A percentile compares a stretch with the other conserved stretches of the same genome.
Evolutionary conservation across 2,888 invertebrate genomes (phyloP).

Genomic region (Taphrorychus bicolor): DNA sequence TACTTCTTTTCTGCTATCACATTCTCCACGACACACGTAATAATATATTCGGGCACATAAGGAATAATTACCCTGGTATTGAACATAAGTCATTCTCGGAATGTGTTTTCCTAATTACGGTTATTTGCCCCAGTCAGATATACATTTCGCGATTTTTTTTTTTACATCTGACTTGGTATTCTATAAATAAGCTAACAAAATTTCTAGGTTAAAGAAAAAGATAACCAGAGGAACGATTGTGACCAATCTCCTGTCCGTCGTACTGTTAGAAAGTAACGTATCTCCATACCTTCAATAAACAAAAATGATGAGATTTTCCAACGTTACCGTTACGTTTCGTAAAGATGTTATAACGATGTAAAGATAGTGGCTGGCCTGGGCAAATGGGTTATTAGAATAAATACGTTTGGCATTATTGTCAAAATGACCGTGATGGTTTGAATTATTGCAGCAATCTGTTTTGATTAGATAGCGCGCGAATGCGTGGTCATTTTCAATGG

Average conservation of each 20-base stretch:
- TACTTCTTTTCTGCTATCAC: slow-evolving; percentile 24
- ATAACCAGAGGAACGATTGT: not conserved
- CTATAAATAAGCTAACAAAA: not conserved
- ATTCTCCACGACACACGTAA: slow-evolving; percentile 35
- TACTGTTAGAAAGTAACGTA: slow-evolving; percentile 7
- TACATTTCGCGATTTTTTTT: not conserved
- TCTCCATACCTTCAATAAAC: slow-evolving; percentile 7
- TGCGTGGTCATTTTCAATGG: no score
- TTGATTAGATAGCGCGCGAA: slow-evolving; percentile 11
- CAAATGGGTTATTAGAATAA: slow-evolving; percentile 14
- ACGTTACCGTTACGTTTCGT: slow-evolving; percentile 27
- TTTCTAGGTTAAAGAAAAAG: not conserved
- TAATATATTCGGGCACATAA: slow-evolving; percentile 34
- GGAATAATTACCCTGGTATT: slow-evolving; percentile 37
- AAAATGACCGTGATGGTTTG: slow-evolving; percentile 4
- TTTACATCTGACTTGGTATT: not conserved
- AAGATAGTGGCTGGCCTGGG: slow-evolving; percentile 11
- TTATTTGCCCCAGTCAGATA: slow-evolving; percentile 16
- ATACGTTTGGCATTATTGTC: slow-evolving; percentile 8
- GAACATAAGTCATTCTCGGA: slow-evolving; percentile 35
- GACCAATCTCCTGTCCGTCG: no score
- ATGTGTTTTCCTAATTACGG: slow-evolving; percentile 32
- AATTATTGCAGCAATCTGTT: slow-evolving; percentile 7
- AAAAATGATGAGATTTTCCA: slow-evolving; percentile 20
- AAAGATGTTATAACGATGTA: slow-evolving; percentile 13